Evolutionary conservation across 2,888 invertebrate species (phyloP).

Genomic region (Ceraclea dissimilis): DNA sequence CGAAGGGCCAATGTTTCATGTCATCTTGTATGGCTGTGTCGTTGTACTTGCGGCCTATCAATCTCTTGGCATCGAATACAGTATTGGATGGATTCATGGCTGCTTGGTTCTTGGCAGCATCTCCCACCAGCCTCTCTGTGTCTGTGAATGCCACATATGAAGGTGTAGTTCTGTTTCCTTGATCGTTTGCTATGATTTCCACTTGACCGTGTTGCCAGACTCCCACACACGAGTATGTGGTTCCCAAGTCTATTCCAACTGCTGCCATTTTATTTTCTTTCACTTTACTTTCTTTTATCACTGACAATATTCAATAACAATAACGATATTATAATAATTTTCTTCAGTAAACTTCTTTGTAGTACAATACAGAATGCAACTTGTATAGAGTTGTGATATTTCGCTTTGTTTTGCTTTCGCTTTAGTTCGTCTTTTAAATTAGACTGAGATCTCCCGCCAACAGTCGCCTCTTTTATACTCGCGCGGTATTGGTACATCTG

Average conservation of each 20-base stretch:
- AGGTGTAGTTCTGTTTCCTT: constrained; percentile 82
- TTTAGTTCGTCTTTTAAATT: constrained; percentile 9
- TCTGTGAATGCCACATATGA: constrained; percentile 85
- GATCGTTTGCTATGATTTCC: constrained; percentile 82
- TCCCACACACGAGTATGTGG: constrained; percentile 81
- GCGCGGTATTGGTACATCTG: constrained; percentile 8
- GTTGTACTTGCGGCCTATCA: constrained; percentile 73
- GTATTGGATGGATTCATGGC: constrained; percentile 70
- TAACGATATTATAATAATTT: not conserved
- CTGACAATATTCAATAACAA: not conserved
- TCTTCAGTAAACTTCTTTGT: not conserved
- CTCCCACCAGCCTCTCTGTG: constrained; percentile 74
- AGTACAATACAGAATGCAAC: too few species aligned
- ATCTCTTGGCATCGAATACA: constrained; percentile 63
- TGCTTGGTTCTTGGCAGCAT: constrained; percentile 81
- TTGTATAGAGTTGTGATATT: not conserved
- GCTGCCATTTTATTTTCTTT: constrained; percentile 32
- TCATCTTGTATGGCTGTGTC: constrained; percentile 71
- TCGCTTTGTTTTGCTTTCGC: not conserved
- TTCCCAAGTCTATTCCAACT: constrained; percentile 78
- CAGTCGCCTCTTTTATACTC: constrained; percentile 8
- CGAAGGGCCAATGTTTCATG: constrained; percentile 80
- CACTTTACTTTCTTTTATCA: not conserved
- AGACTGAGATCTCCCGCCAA: constrained; percentile 9
- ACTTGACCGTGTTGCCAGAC: constrained; percentile 79